Conservation (phyloP, 1,140 invertebrate species). For the Heterodera carotae region DNA sequence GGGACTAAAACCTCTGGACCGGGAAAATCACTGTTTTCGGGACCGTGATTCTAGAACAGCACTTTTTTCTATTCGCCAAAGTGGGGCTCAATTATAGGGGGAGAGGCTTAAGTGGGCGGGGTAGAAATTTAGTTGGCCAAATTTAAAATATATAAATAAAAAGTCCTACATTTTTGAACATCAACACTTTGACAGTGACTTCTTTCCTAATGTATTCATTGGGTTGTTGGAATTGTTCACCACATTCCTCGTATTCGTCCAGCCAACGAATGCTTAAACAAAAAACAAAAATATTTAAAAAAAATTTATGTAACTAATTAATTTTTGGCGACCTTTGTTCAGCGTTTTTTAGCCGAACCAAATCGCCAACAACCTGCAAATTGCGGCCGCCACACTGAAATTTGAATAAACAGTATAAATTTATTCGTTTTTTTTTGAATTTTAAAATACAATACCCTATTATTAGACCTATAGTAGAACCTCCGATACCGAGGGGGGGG, state of each 20-base stretch:
- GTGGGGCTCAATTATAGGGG: too few relatives aligned
- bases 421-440: neutral
- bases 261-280: conserved; percentile 10
- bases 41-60: too few relatives aligned
- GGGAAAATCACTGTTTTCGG: too few relatives aligned
- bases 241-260: conserved; percentile 27
- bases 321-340: neutral
- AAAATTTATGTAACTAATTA: neutral
- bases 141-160: too few relatives aligned
- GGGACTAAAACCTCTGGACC: too few relatives aligned
- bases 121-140: too few relatives aligned
- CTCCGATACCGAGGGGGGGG: too few relatives aligned
- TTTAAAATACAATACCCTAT: too few relatives aligned
- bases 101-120: too few relatives aligned
- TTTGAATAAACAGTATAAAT: neutral
- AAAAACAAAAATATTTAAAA: neutral
- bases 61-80: too few relatives aligned
- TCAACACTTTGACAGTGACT: conserved; percentile 5
- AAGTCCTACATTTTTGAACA: neutral
- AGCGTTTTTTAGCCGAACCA: neutral
- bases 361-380: neutral
- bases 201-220: conserved; percentile 25
- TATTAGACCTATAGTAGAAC: too few relatives aligned
- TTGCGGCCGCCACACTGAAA: neutral
- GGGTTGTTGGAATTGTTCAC: conserved; percentile 4